Base-by-base conservation (phyloP, 2,113 vertebrate genomes). In the Ceratotherium simum region DNA sequence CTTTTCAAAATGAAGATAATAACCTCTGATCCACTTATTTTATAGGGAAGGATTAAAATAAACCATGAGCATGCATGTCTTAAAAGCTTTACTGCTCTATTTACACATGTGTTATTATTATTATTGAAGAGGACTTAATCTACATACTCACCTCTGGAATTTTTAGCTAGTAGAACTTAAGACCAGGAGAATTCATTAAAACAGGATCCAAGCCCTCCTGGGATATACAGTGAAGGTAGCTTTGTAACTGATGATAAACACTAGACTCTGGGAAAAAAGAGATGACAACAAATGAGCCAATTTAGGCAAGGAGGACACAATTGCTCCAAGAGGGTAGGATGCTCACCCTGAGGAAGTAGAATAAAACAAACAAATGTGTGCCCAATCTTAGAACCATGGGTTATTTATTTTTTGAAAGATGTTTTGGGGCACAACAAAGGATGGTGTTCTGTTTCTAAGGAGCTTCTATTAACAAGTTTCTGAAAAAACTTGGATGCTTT, bases 1-100 rank as follows among this genome's bases (percentile, higher is more conserved):
- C 72, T 87, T 94, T 90, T 90, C 6, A 80, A 97, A 97, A 80
- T 70, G 27, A 33, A 5, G 16, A 51, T 75, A 87, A 92, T 94
- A 83, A 93, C 23, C 80, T 95, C 76, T 96, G 73, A 91, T 90
- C 46, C 42, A 42, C 18, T 73, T 94, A 96, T 79, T 97, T 96
- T 60, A 72, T 8, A 94, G 51, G 48, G 42, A 36, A 94, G 11
- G 21, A 94, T 95, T 95, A 90, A 90, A 91, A 97, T 93, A 95
- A 97, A 93, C 91, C 51, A 93, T 39, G 3, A 54, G 31, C 31
- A 85, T 82, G 20, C 54, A 8, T 94, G 80, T 17, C 56, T 97
- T 96, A 80, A 95, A 70, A 92, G 42, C 51, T 87, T 83, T 89
- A 95, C n/a, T 90, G 20, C 29, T 96, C 48, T 94, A 36, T 80